Evolutionary conservation across 2,113 vertebrate genomes (phyloP).

Genomic region (Pteropus alecto): DNA sequence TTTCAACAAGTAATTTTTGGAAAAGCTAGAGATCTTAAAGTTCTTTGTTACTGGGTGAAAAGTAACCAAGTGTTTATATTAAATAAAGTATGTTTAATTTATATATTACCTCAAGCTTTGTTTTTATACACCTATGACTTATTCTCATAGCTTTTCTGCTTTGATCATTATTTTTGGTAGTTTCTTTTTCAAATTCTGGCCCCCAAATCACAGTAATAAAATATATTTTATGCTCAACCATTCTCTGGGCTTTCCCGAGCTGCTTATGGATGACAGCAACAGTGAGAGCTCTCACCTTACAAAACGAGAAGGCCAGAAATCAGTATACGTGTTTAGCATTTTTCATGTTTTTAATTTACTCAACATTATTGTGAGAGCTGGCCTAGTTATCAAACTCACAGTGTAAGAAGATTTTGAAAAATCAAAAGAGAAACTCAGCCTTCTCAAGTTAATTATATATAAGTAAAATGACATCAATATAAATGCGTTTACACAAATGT

Average conservation of each 20-base stretch:
- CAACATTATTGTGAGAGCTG: background rate
- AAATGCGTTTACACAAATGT: background rate
- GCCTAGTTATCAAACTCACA: background rate
- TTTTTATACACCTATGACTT: background rate
- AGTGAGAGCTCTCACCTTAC: background rate
- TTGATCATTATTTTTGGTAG: background rate
- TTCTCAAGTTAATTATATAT: background rate
- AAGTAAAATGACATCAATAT: background rate
- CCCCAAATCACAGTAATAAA: background rate
- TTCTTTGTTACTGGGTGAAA: background rate
- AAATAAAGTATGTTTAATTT: background rate
- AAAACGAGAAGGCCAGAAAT: background rate
- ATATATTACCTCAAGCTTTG: background rate
- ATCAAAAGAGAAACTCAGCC: background rate
- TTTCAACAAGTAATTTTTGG: background rate
- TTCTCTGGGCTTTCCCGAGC: background rate
- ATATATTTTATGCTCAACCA: background rate
- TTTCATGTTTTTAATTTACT: background rate
- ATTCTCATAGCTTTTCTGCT: background rate
- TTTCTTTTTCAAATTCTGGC: background rate
- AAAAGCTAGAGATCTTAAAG: background rate
- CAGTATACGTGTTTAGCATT: background rate
- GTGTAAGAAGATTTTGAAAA: background rate
- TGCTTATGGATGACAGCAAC: background rate
- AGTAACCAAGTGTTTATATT: background rate